Base-by-base conservation (phyloP, 2,888 invertebrate species). In the Euproctis similis region DNA sequence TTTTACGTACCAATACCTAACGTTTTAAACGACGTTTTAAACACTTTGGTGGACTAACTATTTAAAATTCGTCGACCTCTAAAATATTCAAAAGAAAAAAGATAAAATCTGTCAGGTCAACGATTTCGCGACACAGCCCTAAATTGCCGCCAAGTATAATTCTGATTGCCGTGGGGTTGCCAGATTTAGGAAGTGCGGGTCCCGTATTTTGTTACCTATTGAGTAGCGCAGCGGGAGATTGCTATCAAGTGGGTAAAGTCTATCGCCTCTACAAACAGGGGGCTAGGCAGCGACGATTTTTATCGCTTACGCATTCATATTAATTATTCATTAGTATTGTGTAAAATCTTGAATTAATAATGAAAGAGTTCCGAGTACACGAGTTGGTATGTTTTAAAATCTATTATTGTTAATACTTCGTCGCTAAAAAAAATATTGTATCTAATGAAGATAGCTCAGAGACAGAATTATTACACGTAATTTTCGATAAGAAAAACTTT, bases 261-360 rank as follows among this genome's bases (percentile, higher is more conserved):
- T 58, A 56, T 60, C 63, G 60, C 57, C 61, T 60, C 44, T 34
- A 42, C 50, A 50, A 50, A 50, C 49, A 59, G 60, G 54, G 65
- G 62, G 25, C 28, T 17, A 12, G 13, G 14, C 49, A 62, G 62
- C 64, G 55, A 53, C 39, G 57, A 62, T 66, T 75, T 66, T 76
- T 68, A 72, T 73, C 73, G 59, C 57, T 53, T 55, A 52, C 61
- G 44, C 53, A 53, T 60, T 60, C 64, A 72, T 68, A 78, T 80
- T 74, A 70, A 78, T 73, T 70, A 75, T 70, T 70, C 73, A 73
- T 73, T 65, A 66, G 59, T 59, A 53, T 50, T 53, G 40, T 43
- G 37, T 41, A 39, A 42, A 33, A 44, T 41, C 39, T 36, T 37
- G 37, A 38, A 39, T 41, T 38, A 41, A 39, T 36, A 41, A 38